phyloP scores from a whole-genome alignment of 2,888 invertebrate genomes.

The Eupithecia subfuscata region DNA sequence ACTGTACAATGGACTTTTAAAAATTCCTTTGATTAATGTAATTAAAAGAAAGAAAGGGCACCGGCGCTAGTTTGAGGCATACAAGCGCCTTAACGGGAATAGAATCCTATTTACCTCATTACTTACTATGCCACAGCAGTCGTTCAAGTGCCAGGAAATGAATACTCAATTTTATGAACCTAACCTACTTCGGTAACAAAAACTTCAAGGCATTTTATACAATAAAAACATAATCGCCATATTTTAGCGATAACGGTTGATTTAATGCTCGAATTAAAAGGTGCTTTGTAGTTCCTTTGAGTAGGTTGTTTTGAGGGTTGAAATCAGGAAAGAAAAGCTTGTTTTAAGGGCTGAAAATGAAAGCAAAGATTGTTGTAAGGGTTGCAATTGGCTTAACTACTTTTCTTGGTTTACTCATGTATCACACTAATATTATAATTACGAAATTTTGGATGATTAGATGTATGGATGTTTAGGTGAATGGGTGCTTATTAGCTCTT shows the following conservation, averaged over 20 bases:
- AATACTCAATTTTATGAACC: constrained; percentile 47
- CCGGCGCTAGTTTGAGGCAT: too few relatives aligned
- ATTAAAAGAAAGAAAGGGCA: too few relatives aligned
- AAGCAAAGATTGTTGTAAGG: too few relatives aligned
- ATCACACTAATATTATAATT: too few relatives aligned
- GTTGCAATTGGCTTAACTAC: neutral
- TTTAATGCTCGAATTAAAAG: constrained; percentile 38
- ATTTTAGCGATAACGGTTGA: constrained; percentile 32
- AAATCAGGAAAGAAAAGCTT: neutral
- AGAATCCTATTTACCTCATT: neutral
- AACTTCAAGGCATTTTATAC: constrained; percentile 38
- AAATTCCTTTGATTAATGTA: too few relatives aligned
- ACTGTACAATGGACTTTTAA: too few relatives aligned
- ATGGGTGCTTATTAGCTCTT: too few relatives aligned
- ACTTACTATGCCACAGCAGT: neutral
- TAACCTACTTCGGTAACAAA: constrained; percentile 50
- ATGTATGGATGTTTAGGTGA: too few relatives aligned
- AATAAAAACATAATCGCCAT: constrained; percentile 37
- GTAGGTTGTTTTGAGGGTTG: neutral
- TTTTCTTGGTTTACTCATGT: neutral
- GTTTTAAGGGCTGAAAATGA: neutral
- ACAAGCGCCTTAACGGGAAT: too few relatives aligned
- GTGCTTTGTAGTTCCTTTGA: constrained; percentile 16
- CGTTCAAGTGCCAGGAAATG: constrained; percentile 35
- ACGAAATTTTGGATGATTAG: too few relatives aligned